Base-by-base conservation (phyloP, 2,113 vertebrate species). In the Anguilla rostrata region DNA sequence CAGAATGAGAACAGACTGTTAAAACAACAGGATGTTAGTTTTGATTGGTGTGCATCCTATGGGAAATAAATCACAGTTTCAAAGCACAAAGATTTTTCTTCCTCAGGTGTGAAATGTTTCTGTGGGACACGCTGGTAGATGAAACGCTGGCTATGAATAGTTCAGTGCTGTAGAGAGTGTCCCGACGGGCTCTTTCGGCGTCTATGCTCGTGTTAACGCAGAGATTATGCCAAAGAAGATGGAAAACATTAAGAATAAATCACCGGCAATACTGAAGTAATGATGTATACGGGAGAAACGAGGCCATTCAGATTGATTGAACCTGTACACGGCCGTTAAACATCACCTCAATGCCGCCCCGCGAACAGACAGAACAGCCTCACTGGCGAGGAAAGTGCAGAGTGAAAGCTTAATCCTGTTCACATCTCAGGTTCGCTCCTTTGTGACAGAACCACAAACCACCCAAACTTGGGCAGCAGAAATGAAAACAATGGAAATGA, bases 401-500 rank as follows among this genome's bases (percentile, higher is more conserved):
- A n/a, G 46, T 9, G 20, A 2, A 26, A n/a, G 39, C 2, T 20
- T 49, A 41, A 14, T 46, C 16, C 22, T 49, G 43, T 40, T n/a
- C 16, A 29, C 46, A 43, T 43, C 41, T 56, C 12, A 41, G 43
- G 8, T 60, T 49, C 46, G 22, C n/a, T 15, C 49, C 81, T 39
- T 12, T 39, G 12, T 57, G 85, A 41, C 8, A 53, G 14, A 56
- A 20, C 20, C 12, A 29, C 12, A 81, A 66, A 86, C 39, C n/a
- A 66, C 20, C 34, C 29, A 60, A 83, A 87, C 43, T 87, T 78
- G 82, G 82, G 34, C 86, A 79, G 12, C 18, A 71, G 8, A 83
- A 78, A 79, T 79, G 40, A 60, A 78, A 87, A 83, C 20, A 46
- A 60, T 41, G 43, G 34, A 82, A 87, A 79, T 41, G 1, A 40